These are phyloP conservation scores for Miniopterus natalensis DNA, from an alignment of 2,113 vertebrate genomes.

Conservation along the genomic window DNA sequence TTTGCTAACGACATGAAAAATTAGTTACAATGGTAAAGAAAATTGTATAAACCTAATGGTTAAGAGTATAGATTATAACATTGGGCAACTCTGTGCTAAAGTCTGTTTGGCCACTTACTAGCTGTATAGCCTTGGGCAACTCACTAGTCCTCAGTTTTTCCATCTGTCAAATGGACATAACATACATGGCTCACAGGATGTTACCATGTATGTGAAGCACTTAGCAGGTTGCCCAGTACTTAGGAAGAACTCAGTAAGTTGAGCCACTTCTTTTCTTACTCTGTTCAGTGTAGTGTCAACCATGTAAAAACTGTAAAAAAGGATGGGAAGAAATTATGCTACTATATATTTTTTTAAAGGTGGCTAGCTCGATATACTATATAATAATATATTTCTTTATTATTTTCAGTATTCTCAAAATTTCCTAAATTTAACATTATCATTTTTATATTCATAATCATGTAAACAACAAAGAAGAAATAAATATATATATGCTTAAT, in stretches of 20 bases:
- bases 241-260: not conserved
- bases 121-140: not conserved
- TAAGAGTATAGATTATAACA: too few relatives aligned
- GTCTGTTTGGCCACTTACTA: not conserved
- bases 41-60: not conserved
- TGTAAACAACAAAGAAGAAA: not conserved
- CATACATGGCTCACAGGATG: not conserved
- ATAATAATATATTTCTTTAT: not conserved
- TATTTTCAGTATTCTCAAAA: constrained; percentile 16
- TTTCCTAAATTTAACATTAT: not conserved
- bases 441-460: constrained; percentile 25
- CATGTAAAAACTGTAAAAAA: not conserved
- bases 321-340: not conserved
- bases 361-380: not conserved
- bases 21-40: constrained; percentile 7
- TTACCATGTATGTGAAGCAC: not conserved
- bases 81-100: too few relatives aligned
- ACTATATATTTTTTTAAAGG: not conserved
- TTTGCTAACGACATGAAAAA: not conserved
- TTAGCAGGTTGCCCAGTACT: not conserved
- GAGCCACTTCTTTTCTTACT: not conserved
- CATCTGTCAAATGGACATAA: too few relatives aligned
- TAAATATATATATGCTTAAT: constrained; percentile 15
- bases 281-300: not conserved
- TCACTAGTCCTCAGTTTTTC: not conserved